These are phyloP conservation scores for Megathymus violae DNA, from an alignment of 1,140 invertebrate genomes.

Conservation along the genomic window DNA sequence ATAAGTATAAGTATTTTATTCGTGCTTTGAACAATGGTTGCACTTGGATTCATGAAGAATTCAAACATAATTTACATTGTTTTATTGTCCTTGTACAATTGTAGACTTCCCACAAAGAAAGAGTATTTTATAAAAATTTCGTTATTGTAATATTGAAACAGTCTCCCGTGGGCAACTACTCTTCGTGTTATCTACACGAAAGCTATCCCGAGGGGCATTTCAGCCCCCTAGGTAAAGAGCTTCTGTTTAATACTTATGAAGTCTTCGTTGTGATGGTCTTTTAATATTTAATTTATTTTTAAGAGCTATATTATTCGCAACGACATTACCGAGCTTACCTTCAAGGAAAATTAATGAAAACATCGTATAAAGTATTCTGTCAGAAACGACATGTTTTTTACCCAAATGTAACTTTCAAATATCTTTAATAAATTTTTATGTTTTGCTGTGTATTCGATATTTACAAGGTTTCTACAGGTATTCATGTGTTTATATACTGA, in stretches of 20 bases:
- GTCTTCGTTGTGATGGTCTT: slow-evolving; percentile 70
- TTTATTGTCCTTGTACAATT: slow-evolving; percentile 43
- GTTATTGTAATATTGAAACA: slow-evolving; percentile 64
- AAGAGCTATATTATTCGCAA: slow-evolving; percentile 50
- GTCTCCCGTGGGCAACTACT: slow-evolving; percentile 36
- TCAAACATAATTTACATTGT: slow-evolving; percentile 56
- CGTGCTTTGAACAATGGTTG: slow-evolving; percentile 18
- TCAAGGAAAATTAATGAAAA: slow-evolving; percentile 40
- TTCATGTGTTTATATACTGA: no score
- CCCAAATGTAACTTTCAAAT: not conserved
- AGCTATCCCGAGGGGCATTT: slow-evolving; percentile 44
- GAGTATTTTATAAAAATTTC: slow-evolving; percentile 76
- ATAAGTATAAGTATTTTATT: slow-evolving; percentile 13
- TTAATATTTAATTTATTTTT: slow-evolving; percentile 80
- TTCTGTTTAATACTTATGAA: slow-evolving; percentile 72
- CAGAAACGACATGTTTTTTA: slow-evolving; percentile 7
- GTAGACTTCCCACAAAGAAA: slow-evolving; percentile 43
- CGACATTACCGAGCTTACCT: slow-evolving; percentile 48
- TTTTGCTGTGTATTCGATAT: no score
- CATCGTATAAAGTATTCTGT: slow-evolving; percentile 39
- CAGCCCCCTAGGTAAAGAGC: slow-evolving; percentile 56
- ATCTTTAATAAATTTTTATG: not conserved
- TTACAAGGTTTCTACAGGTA: no score
- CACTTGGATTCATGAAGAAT: slow-evolving; percentile 36
- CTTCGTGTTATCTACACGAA: slow-evolving; percentile 37